Evolutionary conservation across 1,140 invertebrate species (phyloP).

Genomic region (Drosophila pseudoananassae): DNA sequence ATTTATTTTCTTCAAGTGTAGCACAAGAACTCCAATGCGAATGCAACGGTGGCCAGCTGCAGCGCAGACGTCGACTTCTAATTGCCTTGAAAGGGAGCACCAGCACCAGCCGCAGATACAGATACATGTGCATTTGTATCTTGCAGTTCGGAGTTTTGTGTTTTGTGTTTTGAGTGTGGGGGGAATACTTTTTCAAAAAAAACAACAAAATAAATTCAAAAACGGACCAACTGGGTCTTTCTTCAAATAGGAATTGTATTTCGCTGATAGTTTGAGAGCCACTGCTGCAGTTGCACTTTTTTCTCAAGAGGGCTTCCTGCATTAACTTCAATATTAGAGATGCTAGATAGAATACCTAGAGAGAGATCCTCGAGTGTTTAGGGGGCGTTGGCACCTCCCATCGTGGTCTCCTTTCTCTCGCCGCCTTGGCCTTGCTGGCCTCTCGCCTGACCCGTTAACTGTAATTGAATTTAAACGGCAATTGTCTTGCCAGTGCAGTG

Average conservation of each 20-base stretch:
- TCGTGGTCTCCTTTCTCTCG: constrained; percentile 16
- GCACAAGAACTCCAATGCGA: constrained; percentile 32
- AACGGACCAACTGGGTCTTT: constrained; percentile 69
- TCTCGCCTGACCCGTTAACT: constrained; percentile 59
- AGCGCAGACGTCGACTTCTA: constrained; percentile 50
- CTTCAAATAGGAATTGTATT: constrained; percentile 65
- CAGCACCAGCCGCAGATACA: constrained; percentile 31
- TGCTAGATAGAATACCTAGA: neutral
- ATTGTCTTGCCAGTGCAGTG: constrained; percentile 63
- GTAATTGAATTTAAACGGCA: constrained; percentile 73
- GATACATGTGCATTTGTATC: constrained; percentile 23
- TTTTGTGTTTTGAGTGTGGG: constrained; percentile 19
- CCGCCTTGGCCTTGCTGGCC: constrained; percentile 48
- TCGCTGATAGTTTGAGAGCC: constrained; percentile 36
- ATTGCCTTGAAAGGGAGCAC: constrained; percentile 47
- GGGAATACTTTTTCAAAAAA: constrained; percentile 33
- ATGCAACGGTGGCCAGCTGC: constrained; percentile 29
- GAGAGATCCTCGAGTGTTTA: constrained; percentile 9
- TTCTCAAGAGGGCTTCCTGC: neutral
- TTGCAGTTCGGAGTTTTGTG: constrained; percentile 13
- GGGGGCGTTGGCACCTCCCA: constrained; percentile 36
- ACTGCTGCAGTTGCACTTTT: constrained; percentile 14
- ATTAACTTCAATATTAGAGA: too few relatives aligned
- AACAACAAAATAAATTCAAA: constrained; percentile 32
- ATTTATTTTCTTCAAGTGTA: neutral